These are phyloP conservation scores for Ahaetulla prasina DNA, from an alignment of 2,113 vertebrate genomes.

Conservation along the genomic window DNA sequence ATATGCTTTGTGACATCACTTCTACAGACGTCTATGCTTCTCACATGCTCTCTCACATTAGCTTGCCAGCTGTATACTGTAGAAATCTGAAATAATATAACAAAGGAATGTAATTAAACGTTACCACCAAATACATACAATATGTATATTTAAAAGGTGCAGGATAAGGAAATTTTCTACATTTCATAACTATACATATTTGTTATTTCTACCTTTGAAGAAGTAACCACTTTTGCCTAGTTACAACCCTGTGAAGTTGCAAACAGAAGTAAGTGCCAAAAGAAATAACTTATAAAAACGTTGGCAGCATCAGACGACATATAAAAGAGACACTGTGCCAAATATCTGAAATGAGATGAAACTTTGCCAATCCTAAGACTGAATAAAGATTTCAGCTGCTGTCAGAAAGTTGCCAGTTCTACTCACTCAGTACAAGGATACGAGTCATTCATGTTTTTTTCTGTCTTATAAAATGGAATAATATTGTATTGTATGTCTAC, in stretches of 20 bases:
- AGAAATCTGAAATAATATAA: not conserved
- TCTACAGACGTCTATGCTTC: not conserved
- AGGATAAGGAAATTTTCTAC: not conserved
- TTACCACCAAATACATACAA: not conserved
- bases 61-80: not conserved
- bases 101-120: not conserved
- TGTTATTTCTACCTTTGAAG: not conserved
- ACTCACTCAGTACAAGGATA: conserved; percentile 18
- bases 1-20: not conserved
- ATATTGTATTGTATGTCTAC: not conserved
- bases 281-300: conserved; percentile 19
- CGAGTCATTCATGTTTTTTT: conserved; percentile 27
- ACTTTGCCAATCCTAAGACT: not conserved
- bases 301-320: conserved; percentile 9
- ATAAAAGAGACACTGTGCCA: not conserved
- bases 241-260: not conserved
- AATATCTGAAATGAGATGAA: not conserved
- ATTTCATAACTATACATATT: not conserved
- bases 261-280: not conserved
- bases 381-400: conserved; percentile 28
- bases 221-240: not conserved
- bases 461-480: conserved; percentile 29
- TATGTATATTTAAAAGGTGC: not conserved
- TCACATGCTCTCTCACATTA: not conserved
- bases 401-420: conserved; percentile 5